Evolutionary conservation across 2,113 vertebrate genomes (phyloP), one percentile per base, ranked within the genome.

Genomic region (Pseudopipra pipra): DNA sequence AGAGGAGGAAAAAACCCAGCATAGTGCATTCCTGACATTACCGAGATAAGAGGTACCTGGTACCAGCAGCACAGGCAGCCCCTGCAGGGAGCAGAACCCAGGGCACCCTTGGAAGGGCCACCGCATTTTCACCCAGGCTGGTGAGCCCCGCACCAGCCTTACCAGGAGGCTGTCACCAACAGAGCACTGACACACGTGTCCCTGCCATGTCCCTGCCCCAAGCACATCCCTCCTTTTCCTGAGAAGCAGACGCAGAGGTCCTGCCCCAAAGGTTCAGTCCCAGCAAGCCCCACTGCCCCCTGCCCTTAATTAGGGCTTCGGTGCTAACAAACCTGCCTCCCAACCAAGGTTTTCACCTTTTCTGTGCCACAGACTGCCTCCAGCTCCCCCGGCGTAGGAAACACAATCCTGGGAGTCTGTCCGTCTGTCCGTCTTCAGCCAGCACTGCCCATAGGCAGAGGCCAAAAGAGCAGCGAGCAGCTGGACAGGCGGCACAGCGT

Each of bases 11-110:
- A 91, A 88, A 92, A 30, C 63, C 94, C 39, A 12, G 87, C 47
- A 24, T 11, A 81, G 78, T 89, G 86, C 97, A 97, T 98, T 98
- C 97, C 98, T 97, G 90, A 96, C 97, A 96, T 97, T 92, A 90
- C 95, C 59, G 35, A 97, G 97, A 97, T 95, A 95, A 96, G 89
- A 96, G 84, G 94, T 79, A 96, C 83, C 96, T 94, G 89, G 95
- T 96, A 96, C 86, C 30, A 3, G 63, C 39, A 1, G 85, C 62
- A 77, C 8, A 8, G 81, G 58, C 81, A 58, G 63, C 52, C 71
- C 67, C 13, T 0, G 2, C 14, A 11, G 46, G 66, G 15, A 68
- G 35, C 52, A 30, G 71, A 46, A 70, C 77, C 41, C 2, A 1
- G 7, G 31, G 35, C 61, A 43, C 0, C 0, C 49, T 15, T 52